phyloP scores from a whole-genome alignment of 2,797 vertebrate species.

The Eulemur rubriventer region DNA sequence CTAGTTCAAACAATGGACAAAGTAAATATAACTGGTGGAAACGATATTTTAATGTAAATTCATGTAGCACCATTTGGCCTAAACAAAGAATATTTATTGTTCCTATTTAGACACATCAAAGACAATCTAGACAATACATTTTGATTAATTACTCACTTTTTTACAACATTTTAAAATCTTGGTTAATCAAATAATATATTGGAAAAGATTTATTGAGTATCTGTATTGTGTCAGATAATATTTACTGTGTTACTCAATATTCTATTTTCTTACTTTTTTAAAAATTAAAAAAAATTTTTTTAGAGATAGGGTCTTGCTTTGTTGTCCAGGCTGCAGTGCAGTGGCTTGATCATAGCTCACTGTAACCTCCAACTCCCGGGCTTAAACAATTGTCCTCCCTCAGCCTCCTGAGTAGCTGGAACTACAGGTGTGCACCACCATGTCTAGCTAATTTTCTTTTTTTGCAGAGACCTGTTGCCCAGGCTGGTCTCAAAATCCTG shows the following conservation, averaged over 20 bases:
- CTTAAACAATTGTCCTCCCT: background rate
- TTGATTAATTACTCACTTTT: background rate
- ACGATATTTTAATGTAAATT: constrained; percentile 30
- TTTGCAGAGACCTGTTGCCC: background rate
- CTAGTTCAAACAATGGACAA: constrained; percentile 55
- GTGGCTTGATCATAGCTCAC: background rate
- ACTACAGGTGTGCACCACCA: background rate
- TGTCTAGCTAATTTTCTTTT: background rate
- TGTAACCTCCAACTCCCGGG: background rate
- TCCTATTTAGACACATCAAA: background rate
- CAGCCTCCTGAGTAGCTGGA: background rate
- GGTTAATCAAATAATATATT: background rate
- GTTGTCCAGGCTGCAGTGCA: background rate
- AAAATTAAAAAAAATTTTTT: background rate
- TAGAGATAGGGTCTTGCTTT: too few species aligned
- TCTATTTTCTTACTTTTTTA: background rate
- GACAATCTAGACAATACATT: background rate
- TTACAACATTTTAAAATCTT: background rate
- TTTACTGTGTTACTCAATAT: background rate
- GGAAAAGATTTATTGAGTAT: background rate
- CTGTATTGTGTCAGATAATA: background rate
- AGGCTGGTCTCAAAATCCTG: background rate
- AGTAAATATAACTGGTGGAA: constrained; percentile 33
- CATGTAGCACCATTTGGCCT: background rate
- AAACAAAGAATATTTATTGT: background rate